Conservation (phyloP, 2,113 vertebrate genomes). For the Furnarius figulus region DNA sequence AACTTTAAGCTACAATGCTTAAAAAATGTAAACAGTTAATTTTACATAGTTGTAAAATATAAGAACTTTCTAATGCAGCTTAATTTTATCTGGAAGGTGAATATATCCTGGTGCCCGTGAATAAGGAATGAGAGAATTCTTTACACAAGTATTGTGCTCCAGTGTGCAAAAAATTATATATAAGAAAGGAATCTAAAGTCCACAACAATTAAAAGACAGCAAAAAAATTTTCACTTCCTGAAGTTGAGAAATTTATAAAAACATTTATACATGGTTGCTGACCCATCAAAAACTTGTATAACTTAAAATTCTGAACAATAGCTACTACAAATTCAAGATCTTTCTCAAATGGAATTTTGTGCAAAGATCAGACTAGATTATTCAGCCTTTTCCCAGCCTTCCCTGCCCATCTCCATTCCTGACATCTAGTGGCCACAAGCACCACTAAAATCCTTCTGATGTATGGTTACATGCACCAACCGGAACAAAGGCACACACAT, state of each 20-base stretch:
- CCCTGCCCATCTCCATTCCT: background rate
- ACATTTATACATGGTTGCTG: constrained; percentile 73
- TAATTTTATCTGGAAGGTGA: constrained; percentile 69
- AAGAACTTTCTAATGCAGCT: constrained; percentile 76
- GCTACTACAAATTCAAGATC: constrained; percentile 63
- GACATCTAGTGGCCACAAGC: constrained; percentile 55
- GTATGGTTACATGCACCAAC: too few relatives aligned
- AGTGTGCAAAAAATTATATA: constrained; percentile 76
- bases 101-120: constrained; percentile 72
- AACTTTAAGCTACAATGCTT: constrained; percentile 80
- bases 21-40: constrained; percentile 84
- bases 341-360: constrained; percentile 62
- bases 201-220: constrained; percentile 75
- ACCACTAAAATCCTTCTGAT: constrained; percentile 35
- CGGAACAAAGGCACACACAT: constrained; percentile 73
- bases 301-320: constrained; percentile 63
- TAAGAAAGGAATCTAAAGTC: constrained; percentile 72
- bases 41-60: constrained; percentile 80
- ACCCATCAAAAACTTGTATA: constrained; percentile 71
- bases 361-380: constrained; percentile 47
- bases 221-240: constrained; percentile 58
- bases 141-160: constrained; percentile 81
- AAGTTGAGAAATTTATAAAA: constrained; percentile 79
- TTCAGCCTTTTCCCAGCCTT: constrained; percentile 1
- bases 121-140: constrained; percentile 79